Conservation (phyloP, 2,797 vertebrate species). For the Chrysocyon brachyurus region DNA sequence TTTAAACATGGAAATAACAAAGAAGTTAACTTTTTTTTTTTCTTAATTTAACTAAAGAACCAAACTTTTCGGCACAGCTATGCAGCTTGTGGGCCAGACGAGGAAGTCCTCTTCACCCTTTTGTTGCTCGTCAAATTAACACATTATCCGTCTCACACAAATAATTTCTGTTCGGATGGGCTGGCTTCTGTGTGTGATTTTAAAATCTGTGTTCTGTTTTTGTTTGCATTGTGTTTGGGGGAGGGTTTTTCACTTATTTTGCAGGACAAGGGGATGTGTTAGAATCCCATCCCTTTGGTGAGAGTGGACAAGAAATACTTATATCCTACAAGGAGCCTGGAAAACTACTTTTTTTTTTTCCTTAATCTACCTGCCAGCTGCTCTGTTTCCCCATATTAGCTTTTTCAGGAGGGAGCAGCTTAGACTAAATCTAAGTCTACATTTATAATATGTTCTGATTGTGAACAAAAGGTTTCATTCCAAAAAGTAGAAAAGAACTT, state of each 20-base stretch:
- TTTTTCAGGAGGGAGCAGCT: constrained; percentile 84
- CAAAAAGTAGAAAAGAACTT: constrained; percentile 88
- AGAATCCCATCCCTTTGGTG: constrained; percentile 84
- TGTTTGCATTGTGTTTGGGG: constrained; percentile 77
- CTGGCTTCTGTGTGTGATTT: constrained; percentile 84
- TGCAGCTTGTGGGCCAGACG: constrained; percentile 89
- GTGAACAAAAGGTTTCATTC: constrained; percentile 87
- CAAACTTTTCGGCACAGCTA: constrained; percentile 91
- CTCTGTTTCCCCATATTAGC: constrained; percentile 86
- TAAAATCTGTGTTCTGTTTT: constrained; percentile 78
- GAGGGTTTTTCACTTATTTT: constrained; percentile 60
- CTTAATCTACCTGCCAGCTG: constrained; percentile 84
- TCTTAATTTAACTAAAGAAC: constrained; percentile 88
- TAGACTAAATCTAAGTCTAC: constrained; percentile 85
- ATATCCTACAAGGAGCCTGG: constrained; percentile 85
- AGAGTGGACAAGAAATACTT: constrained; percentile 86
- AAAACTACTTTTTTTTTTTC: constrained; percentile 85
- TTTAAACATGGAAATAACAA: constrained; percentile 90
- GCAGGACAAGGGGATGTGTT: constrained; percentile 77
- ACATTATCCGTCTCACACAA: constrained; percentile 87
- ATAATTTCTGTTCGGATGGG: constrained; percentile 86
- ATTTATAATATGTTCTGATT: constrained; percentile 86
- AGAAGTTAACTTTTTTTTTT: constrained; percentile 86
- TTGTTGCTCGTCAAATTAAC: constrained; percentile 87
- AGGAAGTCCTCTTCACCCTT: constrained; percentile 88